Evolutionary conservation across 1,140 invertebrate species (phyloP).

Genomic region (Eulimnadia texana): DNA sequence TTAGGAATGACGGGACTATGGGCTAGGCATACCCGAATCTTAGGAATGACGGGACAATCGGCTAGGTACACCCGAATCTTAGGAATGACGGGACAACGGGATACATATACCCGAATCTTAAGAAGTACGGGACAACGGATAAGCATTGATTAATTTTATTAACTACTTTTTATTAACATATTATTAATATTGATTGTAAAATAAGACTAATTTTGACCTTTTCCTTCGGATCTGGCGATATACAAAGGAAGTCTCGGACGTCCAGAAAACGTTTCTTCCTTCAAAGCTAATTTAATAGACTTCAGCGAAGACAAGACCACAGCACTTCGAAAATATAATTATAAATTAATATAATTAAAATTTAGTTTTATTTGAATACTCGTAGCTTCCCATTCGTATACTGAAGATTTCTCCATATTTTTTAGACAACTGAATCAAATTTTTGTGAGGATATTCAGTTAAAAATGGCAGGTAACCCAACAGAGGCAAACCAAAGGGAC

Average conservation of each 20-base stretch:
- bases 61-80: no score
- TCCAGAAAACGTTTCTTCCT: slow-evolving; percentile 16
- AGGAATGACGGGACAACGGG: no score
- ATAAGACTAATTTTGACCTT: background rate
- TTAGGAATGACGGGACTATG: no score
- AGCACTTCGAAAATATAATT: no score
- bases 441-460: slow-evolving; percentile 1
- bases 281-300: slow-evolving; percentile 14
- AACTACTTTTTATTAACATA: no score
- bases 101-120: no score
- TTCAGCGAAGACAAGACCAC: slow-evolving; percentile 12
- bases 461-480: slow-evolving; percentile 10
- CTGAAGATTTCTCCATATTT: slow-evolving; percentile 17
- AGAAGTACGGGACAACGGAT: no score
- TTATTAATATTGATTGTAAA: background rate
- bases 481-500: slow-evolving; percentile 6
- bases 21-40: no score
- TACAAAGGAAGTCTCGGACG: slow-evolving; percentile 4
- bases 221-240: background rate
- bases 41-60: no score
- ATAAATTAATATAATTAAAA: no score
- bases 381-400: slow-evolving; percentile 10
- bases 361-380: no score
- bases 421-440: slow-evolving; percentile 13
- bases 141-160: no score